Percentiles rank a stretch among this genome's conserved stretches.
Conservation (phyloP, 2,888 invertebrate species). For the Agrochola lychnidis region DNA sequence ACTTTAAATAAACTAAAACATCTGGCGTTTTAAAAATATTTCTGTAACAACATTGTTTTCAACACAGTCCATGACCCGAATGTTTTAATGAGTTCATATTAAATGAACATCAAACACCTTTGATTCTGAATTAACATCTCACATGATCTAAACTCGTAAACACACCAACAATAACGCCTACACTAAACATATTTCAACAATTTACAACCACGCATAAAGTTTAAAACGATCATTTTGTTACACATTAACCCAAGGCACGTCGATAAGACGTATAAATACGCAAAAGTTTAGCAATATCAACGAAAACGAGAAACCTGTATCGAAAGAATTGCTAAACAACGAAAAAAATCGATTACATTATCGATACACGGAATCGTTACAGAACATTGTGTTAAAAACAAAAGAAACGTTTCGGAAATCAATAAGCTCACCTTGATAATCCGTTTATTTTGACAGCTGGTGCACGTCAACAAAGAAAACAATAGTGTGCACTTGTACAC, state of each 20-base stretch:
- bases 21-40: constrained; percentile 36
- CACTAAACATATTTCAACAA: constrained; percentile 71
- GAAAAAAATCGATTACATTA: constrained; percentile 39
- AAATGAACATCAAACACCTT: constrained; percentile 59
- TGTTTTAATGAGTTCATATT: constrained; percentile 60
- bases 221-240: constrained; percentile 70
- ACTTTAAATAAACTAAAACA: not conserved
- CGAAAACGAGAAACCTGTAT: constrained; percentile 46
- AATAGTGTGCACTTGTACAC: constrained; percentile 65
- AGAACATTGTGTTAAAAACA: constrained; percentile 59
- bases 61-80: constrained; percentile 64
- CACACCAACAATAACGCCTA: constrained; percentile 61
- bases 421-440: constrained; percentile 84
- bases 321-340: constrained; percentile 37
- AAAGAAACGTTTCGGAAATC: constrained; percentile 72
- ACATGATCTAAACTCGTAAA: constrained; percentile 52
- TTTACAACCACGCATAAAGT: constrained; percentile 74
- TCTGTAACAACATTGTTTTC: constrained; percentile 42
- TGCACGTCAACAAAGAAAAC: constrained; percentile 81
- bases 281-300: constrained; percentile 52
- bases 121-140: constrained; percentile 41
- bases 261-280: constrained; percentile 51
- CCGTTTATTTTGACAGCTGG: constrained; percentile 86
- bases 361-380: constrained; percentile 34
- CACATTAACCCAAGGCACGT: constrained; percentile 63